Evolutionary conservation across 2,797 vertebrate genomes (phyloP), one percentile per base, ranked within the genome.

Genomic region (Hemitrygon akajei): DNA sequence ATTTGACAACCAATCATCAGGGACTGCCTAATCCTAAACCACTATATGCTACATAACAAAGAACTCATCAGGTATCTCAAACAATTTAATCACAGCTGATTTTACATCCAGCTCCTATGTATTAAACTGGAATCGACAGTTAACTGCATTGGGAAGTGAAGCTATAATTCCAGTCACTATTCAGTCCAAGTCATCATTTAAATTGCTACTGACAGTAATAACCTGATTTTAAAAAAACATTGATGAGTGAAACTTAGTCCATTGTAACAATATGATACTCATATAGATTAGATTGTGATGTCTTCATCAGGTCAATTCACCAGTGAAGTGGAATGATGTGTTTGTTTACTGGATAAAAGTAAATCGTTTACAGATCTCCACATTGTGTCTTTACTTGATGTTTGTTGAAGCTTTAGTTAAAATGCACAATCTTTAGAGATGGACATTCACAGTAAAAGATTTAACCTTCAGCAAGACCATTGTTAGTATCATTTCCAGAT

Each of bases 41-140:
- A 76, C 25, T 76, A 76, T n/a, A 30, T 75, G 91, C 56, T 20
- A 91, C 22, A 12, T 91, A 91, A 69, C 91, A 56, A 93, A 56
- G 91, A 93, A 71, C 73, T 93, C 91, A 76, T 93, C 71, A 76
- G 6, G 25, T n/a, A 75, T 76, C 71, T 76, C 69, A 58, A 93
- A 93, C 40, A 93, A 93, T 75, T 93, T 93, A 91, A 93, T 93
- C 91, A 58, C 91, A 76, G 40, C 71, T 40, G n/a, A 92, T 93
- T 56, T 93, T 75, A 56, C 56, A 71, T 93, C 91, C 71, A 76
- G 40, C 73, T 93, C 47, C 27, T 75, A 34, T 76, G 40, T 71
- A 93, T 93, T 93, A 93, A 76, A 93, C 75, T 93, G 27, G 40
- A 47, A 93, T 76, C 91, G 76, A 71, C 71, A 76, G 71, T 93